Conservation (phyloP, 2,888 invertebrate species). For the Drosophila mimetica region DNA sequence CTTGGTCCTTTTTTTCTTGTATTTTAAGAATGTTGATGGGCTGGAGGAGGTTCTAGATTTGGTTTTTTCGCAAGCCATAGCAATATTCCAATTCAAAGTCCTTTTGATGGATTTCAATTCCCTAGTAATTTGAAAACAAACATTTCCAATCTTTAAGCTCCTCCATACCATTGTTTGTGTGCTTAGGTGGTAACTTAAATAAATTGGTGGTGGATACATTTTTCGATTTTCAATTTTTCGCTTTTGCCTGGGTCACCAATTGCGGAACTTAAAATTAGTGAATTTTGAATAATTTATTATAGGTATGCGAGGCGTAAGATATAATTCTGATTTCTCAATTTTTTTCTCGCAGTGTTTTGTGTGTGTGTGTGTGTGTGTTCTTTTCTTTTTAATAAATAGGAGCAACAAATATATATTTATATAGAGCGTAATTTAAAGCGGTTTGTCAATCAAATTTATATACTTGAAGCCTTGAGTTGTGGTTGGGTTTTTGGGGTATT, state of each 20-base stretch:
- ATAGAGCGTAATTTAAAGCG: slow-evolving; percentile 60
- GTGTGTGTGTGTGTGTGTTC: slow-evolving; percentile 31
- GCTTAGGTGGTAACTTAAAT: slow-evolving; percentile 48
- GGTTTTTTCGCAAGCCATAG: too few species aligned
- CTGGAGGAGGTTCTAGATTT: slow-evolving; percentile 1
- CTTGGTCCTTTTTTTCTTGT: slow-evolving; percentile 4
- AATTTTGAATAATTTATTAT: slow-evolving; percentile 58
- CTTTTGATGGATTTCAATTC: too few species aligned
- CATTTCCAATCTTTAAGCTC: neutral
- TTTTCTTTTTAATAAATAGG: slow-evolving; percentile 29
- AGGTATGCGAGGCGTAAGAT: slow-evolving; percentile 34
- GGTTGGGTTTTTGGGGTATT: neutral
- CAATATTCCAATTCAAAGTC: too few species aligned
- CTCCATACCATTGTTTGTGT: slow-evolving; percentile 28
- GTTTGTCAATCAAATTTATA: slow-evolving; percentile 48
- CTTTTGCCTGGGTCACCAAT: slow-evolving; percentile 24
- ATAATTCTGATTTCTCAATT: slow-evolving; percentile 16
- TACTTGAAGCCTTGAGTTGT: slow-evolving; percentile 51
- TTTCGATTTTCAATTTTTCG: slow-evolving; percentile 3
- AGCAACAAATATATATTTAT: slow-evolving; percentile 48
- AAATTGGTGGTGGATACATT: slow-evolving; percentile 28
- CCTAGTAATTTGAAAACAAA: too few species aligned
- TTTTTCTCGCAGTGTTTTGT: slow-evolving; percentile 24
- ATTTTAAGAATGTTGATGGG: neutral
- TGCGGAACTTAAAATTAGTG: slow-evolving; percentile 65